Conservation (phyloP, 2,888 invertebrate genomes). For the Stegophylla sp. region DNA sequence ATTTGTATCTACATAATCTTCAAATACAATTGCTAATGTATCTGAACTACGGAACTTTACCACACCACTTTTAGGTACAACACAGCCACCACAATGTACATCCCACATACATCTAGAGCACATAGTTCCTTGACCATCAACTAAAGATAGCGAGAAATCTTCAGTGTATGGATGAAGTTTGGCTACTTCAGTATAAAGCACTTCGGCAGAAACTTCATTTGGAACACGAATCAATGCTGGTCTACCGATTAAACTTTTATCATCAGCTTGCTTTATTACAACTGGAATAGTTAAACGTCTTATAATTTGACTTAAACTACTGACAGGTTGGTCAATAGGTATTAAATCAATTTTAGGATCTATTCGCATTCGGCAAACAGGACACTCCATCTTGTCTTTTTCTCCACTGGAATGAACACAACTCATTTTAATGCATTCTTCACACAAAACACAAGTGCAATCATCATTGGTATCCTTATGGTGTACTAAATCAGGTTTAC, state of each 20-base stretch:
- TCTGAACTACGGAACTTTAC: constrained; percentile 69
- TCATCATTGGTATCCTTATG: constrained; percentile 65
- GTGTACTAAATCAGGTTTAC: constrained; percentile 68
- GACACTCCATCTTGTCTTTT: constrained; percentile 59
- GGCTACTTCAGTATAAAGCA: constrained; percentile 67
- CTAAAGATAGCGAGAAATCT: constrained; percentile 68
- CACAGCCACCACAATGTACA: constrained; percentile 70
- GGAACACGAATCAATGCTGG: constrained; percentile 69
- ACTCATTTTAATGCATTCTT: constrained; percentile 69
- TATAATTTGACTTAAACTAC: constrained; percentile 24
- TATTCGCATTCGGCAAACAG: constrained; percentile 60
- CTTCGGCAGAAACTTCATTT: constrained; percentile 67
- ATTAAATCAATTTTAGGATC: constrained; percentile 60
- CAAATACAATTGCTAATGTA: constrained; percentile 67
- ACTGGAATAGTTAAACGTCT: constrained; percentile 48
- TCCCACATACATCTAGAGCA: constrained; percentile 71
- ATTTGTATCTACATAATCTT: constrained; percentile 64
- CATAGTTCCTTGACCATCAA: constrained; percentile 70
- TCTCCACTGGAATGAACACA: constrained; percentile 59
- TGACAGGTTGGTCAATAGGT: constrained; percentile 55
- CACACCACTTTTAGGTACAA: constrained; percentile 66
- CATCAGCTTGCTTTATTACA: constrained; percentile 44
- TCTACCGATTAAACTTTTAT: constrained; percentile 66
- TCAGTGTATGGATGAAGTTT: constrained; percentile 66
- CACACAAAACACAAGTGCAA: constrained; percentile 70